Evolutionary conservation across 2,888 invertebrate genomes (phyloP).

Genomic region (Asteroscopus sphinx): DNA sequence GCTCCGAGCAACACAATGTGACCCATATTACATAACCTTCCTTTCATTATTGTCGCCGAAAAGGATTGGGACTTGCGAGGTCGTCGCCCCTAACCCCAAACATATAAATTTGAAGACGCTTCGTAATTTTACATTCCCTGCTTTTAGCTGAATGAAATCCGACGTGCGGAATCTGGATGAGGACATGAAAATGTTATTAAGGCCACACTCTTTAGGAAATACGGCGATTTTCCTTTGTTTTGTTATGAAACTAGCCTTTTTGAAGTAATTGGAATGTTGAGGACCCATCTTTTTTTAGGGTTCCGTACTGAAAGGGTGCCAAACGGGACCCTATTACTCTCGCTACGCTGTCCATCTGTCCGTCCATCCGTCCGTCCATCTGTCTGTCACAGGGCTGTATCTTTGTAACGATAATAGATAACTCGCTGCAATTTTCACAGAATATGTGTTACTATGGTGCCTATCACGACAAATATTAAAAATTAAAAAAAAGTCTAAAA

Average conservation of each 20-base stretch:
- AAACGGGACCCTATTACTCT: too few species aligned
- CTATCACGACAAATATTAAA: too few species aligned
- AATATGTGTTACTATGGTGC: too few species aligned
- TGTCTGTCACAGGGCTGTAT: too few species aligned
- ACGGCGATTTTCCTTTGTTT: slow-evolving; percentile 31
- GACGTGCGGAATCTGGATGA: slow-evolving; percentile 50
- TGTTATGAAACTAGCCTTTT: slow-evolving; percentile 18
- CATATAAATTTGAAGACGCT: slow-evolving; percentile 51
- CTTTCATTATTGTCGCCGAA: slow-evolving; percentile 56
- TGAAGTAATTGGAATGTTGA: background rate
- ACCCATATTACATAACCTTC: slow-evolving; percentile 44
- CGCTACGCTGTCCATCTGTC: too few species aligned
- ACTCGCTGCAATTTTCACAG: too few species aligned
- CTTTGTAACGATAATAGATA: too few species aligned
- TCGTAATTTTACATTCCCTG: slow-evolving; percentile 58
- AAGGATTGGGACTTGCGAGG: slow-evolving; percentile 43
- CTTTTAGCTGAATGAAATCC: slow-evolving; percentile 67
- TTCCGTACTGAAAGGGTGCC: too few species aligned
- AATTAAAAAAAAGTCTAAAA: too few species aligned
- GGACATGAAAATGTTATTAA: slow-evolving; percentile 61
- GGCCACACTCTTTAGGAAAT: slow-evolving; percentile 34
- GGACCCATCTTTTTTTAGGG: too few species aligned
- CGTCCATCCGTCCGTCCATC: too few species aligned
- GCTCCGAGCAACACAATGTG: slow-evolving; percentile 32
- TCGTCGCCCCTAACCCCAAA: slow-evolving; percentile 47